Conservation (phyloP, 2,888 invertebrate species). For the Morpho helenor region DNA sequence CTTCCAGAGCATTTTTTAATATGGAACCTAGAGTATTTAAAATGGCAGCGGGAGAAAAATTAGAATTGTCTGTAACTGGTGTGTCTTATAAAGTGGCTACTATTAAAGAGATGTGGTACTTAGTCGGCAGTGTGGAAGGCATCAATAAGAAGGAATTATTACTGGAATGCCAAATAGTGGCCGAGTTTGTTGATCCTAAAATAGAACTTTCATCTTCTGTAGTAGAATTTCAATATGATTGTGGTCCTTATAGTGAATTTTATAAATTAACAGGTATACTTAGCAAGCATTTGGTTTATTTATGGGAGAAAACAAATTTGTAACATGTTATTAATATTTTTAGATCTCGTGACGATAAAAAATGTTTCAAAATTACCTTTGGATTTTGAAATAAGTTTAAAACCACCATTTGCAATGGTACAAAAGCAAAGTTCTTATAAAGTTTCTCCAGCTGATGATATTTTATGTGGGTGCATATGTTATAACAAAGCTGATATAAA, state of each 20-base stretch:
- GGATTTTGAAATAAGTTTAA: slow-evolving; percentile 62
- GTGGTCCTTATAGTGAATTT: slow-evolving; percentile 61
- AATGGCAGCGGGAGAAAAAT: slow-evolving; percentile 63
- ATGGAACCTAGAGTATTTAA: slow-evolving; percentile 67
- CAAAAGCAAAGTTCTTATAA: slow-evolving; percentile 58
- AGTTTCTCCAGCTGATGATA: slow-evolving; percentile 48
- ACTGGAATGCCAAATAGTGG: slow-evolving; percentile 67
- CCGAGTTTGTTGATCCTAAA: slow-evolving; percentile 79
- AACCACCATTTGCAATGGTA: slow-evolving; percentile 72
- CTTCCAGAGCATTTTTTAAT: slow-evolving; percentile 61
- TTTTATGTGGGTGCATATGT: slow-evolving; percentile 59
- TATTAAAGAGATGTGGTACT: slow-evolving; percentile 78
- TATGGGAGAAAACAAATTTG: background rate
- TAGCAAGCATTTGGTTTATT: background rate
- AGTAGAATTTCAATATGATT: slow-evolving; percentile 73
- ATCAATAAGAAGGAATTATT: slow-evolving; percentile 74
- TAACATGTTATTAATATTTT: slow-evolving; percentile 26
- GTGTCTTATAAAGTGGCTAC: slow-evolving; percentile 54
- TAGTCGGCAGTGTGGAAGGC: slow-evolving; percentile 76
- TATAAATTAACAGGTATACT: slow-evolving; percentile 65
- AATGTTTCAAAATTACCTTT: slow-evolving; percentile 76
- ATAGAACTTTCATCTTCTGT: slow-evolving; percentile 69
- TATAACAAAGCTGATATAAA: slow-evolving; percentile 59
- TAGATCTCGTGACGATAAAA: slow-evolving; percentile 75
- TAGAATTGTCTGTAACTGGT: slow-evolving; percentile 58